Conservation (phyloP, 2,113 vertebrate species). For the Engystomops pustulosus region DNA sequence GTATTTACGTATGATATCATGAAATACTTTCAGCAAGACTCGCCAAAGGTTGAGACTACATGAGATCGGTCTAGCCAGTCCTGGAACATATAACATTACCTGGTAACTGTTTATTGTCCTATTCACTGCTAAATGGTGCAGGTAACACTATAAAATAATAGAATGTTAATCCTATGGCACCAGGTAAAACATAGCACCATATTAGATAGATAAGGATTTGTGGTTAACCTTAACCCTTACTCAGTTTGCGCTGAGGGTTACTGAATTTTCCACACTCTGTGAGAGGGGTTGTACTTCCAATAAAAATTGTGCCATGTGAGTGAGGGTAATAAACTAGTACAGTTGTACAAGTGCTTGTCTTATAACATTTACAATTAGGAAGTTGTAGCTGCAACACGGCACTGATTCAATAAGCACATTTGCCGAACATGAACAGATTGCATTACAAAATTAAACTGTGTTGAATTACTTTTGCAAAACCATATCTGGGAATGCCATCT, state of each 20-base stretch:
- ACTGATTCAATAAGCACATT: constrained; percentile 1
- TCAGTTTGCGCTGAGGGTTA: too few relatives aligned
- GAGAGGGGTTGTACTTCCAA: neutral
- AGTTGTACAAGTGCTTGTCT: neutral
- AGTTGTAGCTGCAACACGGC: neutral
- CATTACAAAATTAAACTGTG: constrained; percentile 46
- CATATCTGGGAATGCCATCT: constrained; percentile 46
- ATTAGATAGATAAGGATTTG: too few relatives aligned
- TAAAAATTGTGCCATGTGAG: neutral
- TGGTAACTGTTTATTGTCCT: neutral
- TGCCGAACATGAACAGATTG: constrained; percentile 36
- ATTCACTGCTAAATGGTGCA: neutral
- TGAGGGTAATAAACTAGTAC: neutral
- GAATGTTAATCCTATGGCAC: neutral
- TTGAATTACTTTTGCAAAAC: constrained; percentile 27
- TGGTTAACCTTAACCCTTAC: too few relatives aligned
- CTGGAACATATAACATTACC: neutral
- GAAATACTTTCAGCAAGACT: constrained; percentile 36
- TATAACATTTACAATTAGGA: neutral
- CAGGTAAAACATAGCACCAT: too few relatives aligned
- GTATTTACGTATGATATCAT: constrained; percentile 49
- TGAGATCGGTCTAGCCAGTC: neutral
- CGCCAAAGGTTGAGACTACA: constrained; percentile 27
- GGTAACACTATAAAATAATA: neutral
- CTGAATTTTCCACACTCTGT: neutral